phyloP scores from a whole-genome alignment of 1,140 invertebrate genomes.

The Ctenoplectra terminalis region DNA sequence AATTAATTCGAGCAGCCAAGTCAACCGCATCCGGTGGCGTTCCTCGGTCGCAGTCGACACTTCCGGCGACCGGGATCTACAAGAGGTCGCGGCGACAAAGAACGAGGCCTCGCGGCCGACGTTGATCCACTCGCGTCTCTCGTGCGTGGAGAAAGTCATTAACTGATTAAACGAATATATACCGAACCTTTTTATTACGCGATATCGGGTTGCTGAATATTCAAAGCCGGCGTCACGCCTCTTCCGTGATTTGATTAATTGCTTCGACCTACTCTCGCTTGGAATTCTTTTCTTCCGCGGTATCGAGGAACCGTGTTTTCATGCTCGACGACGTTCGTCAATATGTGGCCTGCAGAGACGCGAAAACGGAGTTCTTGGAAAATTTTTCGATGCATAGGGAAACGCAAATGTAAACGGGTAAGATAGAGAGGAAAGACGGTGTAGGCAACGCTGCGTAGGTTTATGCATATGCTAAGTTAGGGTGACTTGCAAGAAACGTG shows the following conservation, averaged over 20 bases:
- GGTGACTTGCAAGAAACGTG: too few species aligned
- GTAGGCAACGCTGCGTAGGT: too few species aligned
- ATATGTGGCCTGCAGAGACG: too few species aligned
- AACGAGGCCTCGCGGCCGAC: neutral
- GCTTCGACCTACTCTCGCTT: neutral
- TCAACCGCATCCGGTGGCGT: neutral
- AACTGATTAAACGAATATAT: slow-evolving; percentile 38
- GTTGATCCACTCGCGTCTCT: neutral
- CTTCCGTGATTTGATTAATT: slow-evolving; percentile 44
- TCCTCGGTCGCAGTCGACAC: neutral
- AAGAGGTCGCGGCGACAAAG: neutral
- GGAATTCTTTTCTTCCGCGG: slow-evolving; percentile 25
- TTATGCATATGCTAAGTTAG: too few species aligned
- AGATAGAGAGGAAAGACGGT: too few species aligned
- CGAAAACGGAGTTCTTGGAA: neutral
- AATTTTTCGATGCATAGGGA: neutral
- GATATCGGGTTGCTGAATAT: slow-evolving; percentile 23
- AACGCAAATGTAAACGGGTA: neutral
- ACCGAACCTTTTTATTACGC: neutral
- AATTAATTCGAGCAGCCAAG: neutral
- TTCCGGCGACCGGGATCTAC: neutral
- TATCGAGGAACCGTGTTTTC: neutral
- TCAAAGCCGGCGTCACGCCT: slow-evolving; percentile 24
- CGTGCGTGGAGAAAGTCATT: slow-evolving; percentile 45
- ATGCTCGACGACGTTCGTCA: neutral